Conservation (phyloP, 2,888 invertebrate genomes). For the Seira musarum region DNA sequence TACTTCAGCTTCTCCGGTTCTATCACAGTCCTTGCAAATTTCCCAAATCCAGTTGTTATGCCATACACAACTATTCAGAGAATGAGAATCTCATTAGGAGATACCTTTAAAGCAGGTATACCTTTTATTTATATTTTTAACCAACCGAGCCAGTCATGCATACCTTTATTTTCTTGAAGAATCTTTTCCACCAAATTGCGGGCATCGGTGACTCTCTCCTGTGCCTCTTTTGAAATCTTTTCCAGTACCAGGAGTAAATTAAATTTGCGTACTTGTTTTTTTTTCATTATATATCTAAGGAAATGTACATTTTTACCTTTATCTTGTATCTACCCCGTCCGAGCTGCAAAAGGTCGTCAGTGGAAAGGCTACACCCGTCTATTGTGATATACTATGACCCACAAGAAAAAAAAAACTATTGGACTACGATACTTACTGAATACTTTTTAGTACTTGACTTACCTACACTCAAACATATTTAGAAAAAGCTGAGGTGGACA, state of each 20-base stretch:
- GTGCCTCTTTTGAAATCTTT: constrained; percentile 75
- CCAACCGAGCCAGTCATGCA: constrained; percentile 21
- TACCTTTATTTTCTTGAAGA: constrained; percentile 77
- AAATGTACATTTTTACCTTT: constrained; percentile 72
- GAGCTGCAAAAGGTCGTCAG: constrained; percentile 76
- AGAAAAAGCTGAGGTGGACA: no score
- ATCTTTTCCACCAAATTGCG: constrained; percentile 77
- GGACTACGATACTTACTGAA: no score
- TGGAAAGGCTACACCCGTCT: constrained; percentile 76
- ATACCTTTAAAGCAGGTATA: not conserved
- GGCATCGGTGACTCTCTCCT: constrained; percentile 75
- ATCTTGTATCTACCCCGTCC: constrained; percentile 76
- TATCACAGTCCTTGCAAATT: constrained; percentile 77
- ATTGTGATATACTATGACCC: constrained; percentile 75
- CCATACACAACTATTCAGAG: constrained; percentile 76
- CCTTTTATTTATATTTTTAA: not conserved
- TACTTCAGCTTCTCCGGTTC: constrained; percentile 76
- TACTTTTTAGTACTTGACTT: no score
- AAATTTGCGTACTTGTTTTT: no score
- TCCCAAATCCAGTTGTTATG: constrained; percentile 80
- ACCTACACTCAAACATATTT: no score
- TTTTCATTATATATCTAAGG: not conserved
- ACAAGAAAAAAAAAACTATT: no score
- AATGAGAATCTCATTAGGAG: constrained; percentile 12
- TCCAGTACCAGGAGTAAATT: constrained; percentile 31